phyloP scores from a whole-genome alignment of 2,113 vertebrate genomes.

The Neopipo cinnamomea region DNA sequence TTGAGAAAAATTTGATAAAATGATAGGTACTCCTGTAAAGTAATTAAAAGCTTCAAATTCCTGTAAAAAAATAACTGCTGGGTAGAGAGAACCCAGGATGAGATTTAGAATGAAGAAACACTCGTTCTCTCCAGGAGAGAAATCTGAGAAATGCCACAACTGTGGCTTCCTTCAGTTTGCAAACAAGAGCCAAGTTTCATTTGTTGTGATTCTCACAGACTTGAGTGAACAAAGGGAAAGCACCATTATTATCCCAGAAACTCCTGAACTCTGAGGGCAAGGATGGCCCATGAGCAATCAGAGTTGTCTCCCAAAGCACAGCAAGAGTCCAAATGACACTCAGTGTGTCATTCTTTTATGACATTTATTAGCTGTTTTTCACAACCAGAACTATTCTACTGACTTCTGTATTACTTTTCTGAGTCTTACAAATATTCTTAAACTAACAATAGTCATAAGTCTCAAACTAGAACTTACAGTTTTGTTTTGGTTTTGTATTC shows the following conservation, averaged over 20 bases:
- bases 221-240: neutral
- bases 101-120: neutral
- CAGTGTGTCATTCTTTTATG: neutral
- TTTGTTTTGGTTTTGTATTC: neutral
- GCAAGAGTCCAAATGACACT: neutral
- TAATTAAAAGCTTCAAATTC: neutral
- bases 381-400: neutral
- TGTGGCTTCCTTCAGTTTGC: neutral
- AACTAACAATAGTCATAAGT: neutral
- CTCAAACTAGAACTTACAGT: neutral
- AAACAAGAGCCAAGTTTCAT: neutral
- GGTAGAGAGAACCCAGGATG: neutral
- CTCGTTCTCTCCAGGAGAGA: neutral
- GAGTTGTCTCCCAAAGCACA: neutral
- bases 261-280: neutral
- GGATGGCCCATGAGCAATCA: neutral
- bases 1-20: neutral
- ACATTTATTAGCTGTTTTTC: neutral
- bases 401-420: neutral
- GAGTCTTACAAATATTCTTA: neutral
- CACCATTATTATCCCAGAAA: neutral
- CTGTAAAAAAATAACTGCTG: neutral
- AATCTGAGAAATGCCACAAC: neutral
- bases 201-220: neutral
- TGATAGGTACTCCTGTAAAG: neutral